phyloP scores from a whole-genome alignment of 1,140 invertebrate genomes.

The Dinoponera quadriceps region DNA sequence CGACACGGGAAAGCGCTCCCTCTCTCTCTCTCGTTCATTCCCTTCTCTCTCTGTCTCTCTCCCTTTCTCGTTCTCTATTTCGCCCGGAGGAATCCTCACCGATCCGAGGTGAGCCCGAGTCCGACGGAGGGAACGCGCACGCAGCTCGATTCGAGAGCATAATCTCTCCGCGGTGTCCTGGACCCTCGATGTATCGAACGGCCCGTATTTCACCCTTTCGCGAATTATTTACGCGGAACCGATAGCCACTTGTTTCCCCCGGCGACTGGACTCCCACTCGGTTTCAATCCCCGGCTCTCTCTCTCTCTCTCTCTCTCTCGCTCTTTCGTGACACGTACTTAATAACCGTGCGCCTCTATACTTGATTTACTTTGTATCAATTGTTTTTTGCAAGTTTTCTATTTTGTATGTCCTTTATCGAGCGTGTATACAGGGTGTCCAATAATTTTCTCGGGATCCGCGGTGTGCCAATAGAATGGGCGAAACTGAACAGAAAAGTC shows the following conservation, averaged over 20 bases:
- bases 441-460: too few relatives aligned
- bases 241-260: conserved; percentile 53
- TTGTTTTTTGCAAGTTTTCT: too few relatives aligned
- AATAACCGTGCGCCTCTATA: background rate
- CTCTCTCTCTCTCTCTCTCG: too few relatives aligned
- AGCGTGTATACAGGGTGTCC: too few relatives aligned
- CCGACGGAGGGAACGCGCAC: conserved; percentile 37
- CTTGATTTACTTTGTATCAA: too few relatives aligned
- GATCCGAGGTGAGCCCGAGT: conserved; percentile 15
- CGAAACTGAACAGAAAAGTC: too few relatives aligned
- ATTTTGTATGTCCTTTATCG: too few relatives aligned
- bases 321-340: background rate
- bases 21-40: conserved; percentile 8
- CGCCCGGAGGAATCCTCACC: background rate
- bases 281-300: conserved; percentile 15
- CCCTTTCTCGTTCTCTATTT: conserved; percentile 32
- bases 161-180: conserved; percentile 42
- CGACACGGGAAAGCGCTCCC: conserved; percentile 58
- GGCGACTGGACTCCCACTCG: conserved; percentile 25
- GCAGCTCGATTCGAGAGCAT: conserved; percentile 56
- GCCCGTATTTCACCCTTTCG: conserved; percentile 42
- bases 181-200: conserved; percentile 43
- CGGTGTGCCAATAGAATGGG: too few relatives aligned
- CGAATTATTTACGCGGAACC: conserved; percentile 57
- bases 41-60: too few relatives aligned